Evolutionary conservation across 2,888 invertebrate species (phyloP).

Genomic region (Xestia xanthographa): DNA sequence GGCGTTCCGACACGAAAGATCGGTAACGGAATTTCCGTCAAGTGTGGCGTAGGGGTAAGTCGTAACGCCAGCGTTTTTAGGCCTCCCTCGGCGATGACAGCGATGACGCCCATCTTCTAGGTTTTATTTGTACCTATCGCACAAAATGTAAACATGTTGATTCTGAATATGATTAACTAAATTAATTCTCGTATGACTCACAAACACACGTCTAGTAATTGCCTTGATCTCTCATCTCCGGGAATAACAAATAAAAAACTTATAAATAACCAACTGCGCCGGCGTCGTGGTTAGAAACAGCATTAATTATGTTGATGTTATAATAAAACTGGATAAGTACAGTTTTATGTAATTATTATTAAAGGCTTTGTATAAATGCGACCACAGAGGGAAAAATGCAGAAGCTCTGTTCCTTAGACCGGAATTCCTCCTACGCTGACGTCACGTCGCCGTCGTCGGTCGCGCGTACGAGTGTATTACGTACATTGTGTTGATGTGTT

Average conservation of each 20-base stretch:
- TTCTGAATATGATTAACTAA: not conserved
- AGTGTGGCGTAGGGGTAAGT: too few species aligned
- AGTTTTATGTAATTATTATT: not conserved
- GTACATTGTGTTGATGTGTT: too few species aligned
- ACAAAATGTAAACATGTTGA: not conserved
- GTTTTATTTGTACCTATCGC: not conserved
- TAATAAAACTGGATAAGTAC: not conserved
- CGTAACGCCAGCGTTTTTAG: not conserved
- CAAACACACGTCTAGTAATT: not conserved
- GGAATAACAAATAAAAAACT: not conserved
- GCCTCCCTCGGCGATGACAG: not conserved
- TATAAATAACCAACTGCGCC: not conserved
- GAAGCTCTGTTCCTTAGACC: not conserved
- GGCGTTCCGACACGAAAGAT: too few species aligned
- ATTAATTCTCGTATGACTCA: conserved; percentile 3
- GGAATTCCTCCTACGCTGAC: too few species aligned
- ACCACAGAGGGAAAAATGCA: not conserved
- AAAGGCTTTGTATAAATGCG: not conserved
- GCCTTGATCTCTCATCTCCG: not conserved
- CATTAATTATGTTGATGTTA: not conserved
- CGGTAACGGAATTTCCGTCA: too few species aligned
- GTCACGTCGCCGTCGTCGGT: too few species aligned
- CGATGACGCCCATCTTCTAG: not conserved
- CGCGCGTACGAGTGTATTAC: too few species aligned
- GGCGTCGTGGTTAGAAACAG: not conserved